A percentile compares a stretch with the other conserved stretches of the same genome.
Evolutionary conservation across 2,797 vertebrate species (phyloP).

Genomic region (Manis crassicaudata): DNA sequence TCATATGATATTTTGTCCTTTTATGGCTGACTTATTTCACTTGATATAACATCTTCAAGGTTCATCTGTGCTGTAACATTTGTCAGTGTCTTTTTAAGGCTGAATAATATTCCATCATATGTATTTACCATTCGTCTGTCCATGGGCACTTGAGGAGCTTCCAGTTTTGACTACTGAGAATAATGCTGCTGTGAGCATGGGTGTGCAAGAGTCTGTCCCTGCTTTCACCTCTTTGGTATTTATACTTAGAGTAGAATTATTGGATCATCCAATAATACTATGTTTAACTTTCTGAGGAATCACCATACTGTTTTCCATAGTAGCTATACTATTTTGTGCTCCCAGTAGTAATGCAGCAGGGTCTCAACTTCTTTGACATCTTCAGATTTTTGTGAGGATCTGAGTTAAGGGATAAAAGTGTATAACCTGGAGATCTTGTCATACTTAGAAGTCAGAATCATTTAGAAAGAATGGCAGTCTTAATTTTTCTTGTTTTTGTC

Average conservation of each 20-base stretch:
- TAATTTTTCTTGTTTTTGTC: not conserved
- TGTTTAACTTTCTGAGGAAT: not conserved
- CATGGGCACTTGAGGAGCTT: not conserved
- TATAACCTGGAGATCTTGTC: not conserved
- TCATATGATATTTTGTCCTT: not conserved
- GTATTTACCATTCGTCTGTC: not conserved
- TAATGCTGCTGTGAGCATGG: not conserved
- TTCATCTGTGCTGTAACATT: not conserved
- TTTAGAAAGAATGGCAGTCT: not conserved
- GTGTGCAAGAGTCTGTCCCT: not conserved
- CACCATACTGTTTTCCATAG: not conserved
- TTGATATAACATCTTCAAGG: not conserved
- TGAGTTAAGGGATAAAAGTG: not conserved
- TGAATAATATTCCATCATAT: not conserved
- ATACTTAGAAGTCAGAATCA: not conserved
- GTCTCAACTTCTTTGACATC: not conserved
- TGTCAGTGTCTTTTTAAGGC: not conserved
- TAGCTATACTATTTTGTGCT: not conserved
- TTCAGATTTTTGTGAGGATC: conserved; percentile 12
- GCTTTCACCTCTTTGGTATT: not conserved
- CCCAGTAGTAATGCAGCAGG: accelerated
- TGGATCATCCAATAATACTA: not conserved
- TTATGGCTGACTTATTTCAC: not conserved
- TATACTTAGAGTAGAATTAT: not conserved
- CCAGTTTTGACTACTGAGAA: not conserved